Evolutionary conservation across 2,888 invertebrate species (phyloP).

Genomic region (Drosophila emarginata): DNA sequence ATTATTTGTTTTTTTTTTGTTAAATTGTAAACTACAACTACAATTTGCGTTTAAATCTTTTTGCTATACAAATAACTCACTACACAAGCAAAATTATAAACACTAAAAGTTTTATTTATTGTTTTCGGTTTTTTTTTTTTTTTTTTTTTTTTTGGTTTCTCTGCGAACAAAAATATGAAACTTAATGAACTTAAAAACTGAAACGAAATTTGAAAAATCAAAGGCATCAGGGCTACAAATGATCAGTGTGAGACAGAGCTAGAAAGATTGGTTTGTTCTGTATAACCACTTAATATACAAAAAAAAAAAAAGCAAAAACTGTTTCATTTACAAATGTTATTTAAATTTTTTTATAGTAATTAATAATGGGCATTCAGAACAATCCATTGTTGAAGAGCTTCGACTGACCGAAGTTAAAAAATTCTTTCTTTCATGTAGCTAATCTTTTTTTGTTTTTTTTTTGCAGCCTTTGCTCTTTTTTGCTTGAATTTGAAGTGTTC

Average conservation of each 20-base stretch:
- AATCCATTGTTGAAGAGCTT: background rate
- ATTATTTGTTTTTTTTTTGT: slow-evolving; percentile 25
- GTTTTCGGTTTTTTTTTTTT: slow-evolving; percentile 10
- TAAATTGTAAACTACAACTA: slow-evolving; percentile 67
- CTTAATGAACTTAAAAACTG: slow-evolving; percentile 5
- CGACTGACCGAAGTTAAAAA: background rate
- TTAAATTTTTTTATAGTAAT: too few relatives aligned
- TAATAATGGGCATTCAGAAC: background rate
- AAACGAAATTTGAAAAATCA: slow-evolving; percentile 8
- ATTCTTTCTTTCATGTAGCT: background rate
- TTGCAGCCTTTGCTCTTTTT: background rate
- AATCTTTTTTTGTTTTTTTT: background rate
- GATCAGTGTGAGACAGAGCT: background rate
- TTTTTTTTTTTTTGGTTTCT: background rate
- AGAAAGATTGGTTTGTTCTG: background rate
- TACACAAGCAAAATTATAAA: slow-evolving; percentile 80
- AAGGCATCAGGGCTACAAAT: background rate
- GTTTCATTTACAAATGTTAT: background rate
- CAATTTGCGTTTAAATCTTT: slow-evolving; percentile 70
- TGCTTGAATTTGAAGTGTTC: background rate
- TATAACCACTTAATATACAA: too few relatives aligned
- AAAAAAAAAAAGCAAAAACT: background rate
- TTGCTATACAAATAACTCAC: slow-evolving; percentile 74
- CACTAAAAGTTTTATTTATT: slow-evolving; percentile 7
- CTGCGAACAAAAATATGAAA: slow-evolving; percentile 8